Evolutionary conservation across 2,113 vertebrate species (phyloP), one percentile per base, ranked within the genome.

Genomic region (Pelusios castaneus): DNA sequence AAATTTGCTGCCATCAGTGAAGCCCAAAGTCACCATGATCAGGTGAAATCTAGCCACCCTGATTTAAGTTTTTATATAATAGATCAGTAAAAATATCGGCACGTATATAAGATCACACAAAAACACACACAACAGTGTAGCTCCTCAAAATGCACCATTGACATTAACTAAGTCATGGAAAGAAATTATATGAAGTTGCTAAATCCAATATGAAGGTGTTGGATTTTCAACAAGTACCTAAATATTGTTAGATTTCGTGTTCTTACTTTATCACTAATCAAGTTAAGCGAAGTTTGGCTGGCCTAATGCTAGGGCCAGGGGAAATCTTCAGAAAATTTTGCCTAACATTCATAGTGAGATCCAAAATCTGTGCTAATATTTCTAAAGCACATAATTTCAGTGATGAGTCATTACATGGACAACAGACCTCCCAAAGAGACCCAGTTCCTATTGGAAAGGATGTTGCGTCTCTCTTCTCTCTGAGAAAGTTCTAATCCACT

Each of bases 51-150:
- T 87, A 73, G 81, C 78, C 81, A 47, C 75, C 60, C 16, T 84
- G 2, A 8, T 0, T 10, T 25, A 56, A 80, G 45, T 51, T 43
- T 85, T 85, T 12, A 0, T 4, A 0, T 4, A 38, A 60, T 0
- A 2, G n/a, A 76, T 82, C 1, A 70, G 58, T 31, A 45, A 84
- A 25, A 91, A 56, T 24, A 31, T 45, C 25, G 47, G 51, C 51
- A 52, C 13, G 51, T 2, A 17, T 14, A 4, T 52, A 14, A 34
- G 27, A 1, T 49, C 43, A 1, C 25, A 49, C 2, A 27, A 27
- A 2, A 5, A 29, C 56, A 10, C 25, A 77, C 67, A 31, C 47
- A 1, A 1, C 43, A 22, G 10, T 34, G 90, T 17, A 2, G 2
- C 12, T 6, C 2, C 60, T 75, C 67, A 45, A 81, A 34, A 55